Evolutionary conservation across 2,797 vertebrate genomes (phyloP).

Genomic region (Lepilemur ruficaudatus): DNA sequence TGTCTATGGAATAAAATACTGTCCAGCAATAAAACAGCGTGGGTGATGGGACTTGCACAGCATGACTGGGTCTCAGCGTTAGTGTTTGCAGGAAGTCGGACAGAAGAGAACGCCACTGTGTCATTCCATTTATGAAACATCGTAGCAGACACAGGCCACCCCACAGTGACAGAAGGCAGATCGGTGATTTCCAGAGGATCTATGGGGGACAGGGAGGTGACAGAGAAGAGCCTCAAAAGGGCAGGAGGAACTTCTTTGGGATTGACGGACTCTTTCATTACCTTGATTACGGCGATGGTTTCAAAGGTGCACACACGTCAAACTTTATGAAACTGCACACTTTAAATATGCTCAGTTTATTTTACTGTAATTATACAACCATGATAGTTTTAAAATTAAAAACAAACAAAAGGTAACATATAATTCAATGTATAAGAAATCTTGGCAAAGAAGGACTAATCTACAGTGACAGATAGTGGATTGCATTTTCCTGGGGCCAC

Average conservation of each 20-base stretch:
- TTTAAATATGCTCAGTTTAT: not conserved
- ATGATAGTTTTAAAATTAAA: not conserved
- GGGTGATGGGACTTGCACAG: fast-evolving
- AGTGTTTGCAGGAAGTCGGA: not conserved
- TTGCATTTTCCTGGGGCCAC: no score
- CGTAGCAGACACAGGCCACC: not conserved
- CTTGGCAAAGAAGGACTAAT: not conserved
- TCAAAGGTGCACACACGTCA: not conserved
- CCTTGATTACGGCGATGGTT: fast-evolving
- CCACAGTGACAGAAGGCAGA: not conserved
- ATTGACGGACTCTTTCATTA: fast-evolving
- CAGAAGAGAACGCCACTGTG: fast-evolving
- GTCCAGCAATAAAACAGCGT: fast-evolving
- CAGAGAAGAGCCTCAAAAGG: fast-evolving
- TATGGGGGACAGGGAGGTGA: not conserved
- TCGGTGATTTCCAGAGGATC: fast-evolving
- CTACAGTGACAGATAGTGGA: fast-evolving
- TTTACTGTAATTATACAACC: not conserved
- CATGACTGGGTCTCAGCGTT: no score
- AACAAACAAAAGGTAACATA: not conserved
- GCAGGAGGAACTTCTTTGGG: fast-evolving
- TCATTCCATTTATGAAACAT: not conserved
- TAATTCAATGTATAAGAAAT: not conserved
- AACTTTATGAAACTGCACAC: no score
- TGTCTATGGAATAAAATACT: fast-evolving